These are phyloP conservation scores for Archips crataeganus DNA, from an alignment of 2,888 invertebrate species.

Conservation along the genomic window DNA sequence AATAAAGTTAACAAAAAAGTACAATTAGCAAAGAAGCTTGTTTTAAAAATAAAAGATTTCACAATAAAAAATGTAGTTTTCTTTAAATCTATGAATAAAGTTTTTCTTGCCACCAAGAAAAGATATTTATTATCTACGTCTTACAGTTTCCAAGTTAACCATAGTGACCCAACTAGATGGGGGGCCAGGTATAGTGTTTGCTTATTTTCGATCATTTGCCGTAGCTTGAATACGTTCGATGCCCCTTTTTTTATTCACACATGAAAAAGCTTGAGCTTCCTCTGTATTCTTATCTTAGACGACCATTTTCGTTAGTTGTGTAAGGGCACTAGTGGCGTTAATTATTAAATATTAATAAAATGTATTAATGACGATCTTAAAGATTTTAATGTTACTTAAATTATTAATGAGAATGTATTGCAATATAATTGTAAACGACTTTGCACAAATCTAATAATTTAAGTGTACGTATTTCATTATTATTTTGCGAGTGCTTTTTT, in stretches of 20 bases:
- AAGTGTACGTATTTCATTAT: constrained; percentile 44
- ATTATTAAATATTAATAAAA: constrained; percentile 42
- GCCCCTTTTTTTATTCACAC: not conserved
- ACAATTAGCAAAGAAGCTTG: too few species aligned
- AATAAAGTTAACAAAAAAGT: too few species aligned
- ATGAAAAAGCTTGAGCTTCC: constrained; percentile 1
- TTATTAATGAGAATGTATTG: constrained; percentile 49
- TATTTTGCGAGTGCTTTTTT: constrained; percentile 17
- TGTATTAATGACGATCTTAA: constrained; percentile 46
- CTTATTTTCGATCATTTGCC: not conserved
- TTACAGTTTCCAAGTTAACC: too few species aligned
- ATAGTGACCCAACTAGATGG: too few species aligned
- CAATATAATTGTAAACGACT: constrained; percentile 56
- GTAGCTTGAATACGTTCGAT: not conserved
- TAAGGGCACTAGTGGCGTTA: constrained; percentile 34
- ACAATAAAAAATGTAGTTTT: too few species aligned
- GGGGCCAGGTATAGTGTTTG: not conserved
- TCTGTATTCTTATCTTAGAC: not conserved
- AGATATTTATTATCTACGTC: too few species aligned
- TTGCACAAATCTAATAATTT: constrained; percentile 58
- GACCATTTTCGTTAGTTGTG: constrained; percentile 17
- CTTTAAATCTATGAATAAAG: too few species aligned
- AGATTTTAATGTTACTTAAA: constrained; percentile 54
- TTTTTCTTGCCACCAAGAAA: too few species aligned
- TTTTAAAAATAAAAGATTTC: too few species aligned